Evolutionary conservation across 2,888 invertebrate genomes (phyloP), one percentile per base, ranked within the genome.

Genomic region (Choreutis nemorana): DNA sequence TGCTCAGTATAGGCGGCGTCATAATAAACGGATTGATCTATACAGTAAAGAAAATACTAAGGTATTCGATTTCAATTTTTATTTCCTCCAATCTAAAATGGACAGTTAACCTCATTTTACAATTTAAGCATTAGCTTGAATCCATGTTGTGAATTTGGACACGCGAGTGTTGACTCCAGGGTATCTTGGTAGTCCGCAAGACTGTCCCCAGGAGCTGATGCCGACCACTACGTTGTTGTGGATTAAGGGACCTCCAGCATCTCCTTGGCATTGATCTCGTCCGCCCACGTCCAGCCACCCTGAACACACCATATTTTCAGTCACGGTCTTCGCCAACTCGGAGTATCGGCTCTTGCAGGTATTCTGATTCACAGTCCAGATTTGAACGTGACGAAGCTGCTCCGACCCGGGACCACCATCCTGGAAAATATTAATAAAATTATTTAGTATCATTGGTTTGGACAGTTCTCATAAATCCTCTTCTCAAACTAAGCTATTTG

Each of bases 231-330:
- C 36, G 22, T 39, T 34, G 24, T 55, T 51, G 39, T 62, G 62
- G 36, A 54, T 45, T 12, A 64, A 53, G 8, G 65, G 63, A 22
- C 62, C 56, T 2, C 65, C 65, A 9, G 54, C 54, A 42, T 66
- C 63, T n/a, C 58, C 61, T 40, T 51, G 45, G 45, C 71, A 71
- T 44, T 64, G 66, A 43, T 62, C 70, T 10, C 67, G 54, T 8
- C 63, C 59, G 5, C 66, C 70, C 3, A 60, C 59, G 24, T 56
- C 54, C 1, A 58, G 42, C 50, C 55, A 57, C 3, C 55, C 55
- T 4, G 53, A 42, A 39, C 56, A 58, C 31, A 58, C 20, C 58
- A 60, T 58, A 39, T 51, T 55, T 25, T 37, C 47, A 3, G 55
- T 54, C 15, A 63, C 30, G 2, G 32, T 31, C 3, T 14, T 14